phyloP scores from a whole-genome alignment of 2,888 invertebrate genomes.

The Epinotia bilunana region DNA sequence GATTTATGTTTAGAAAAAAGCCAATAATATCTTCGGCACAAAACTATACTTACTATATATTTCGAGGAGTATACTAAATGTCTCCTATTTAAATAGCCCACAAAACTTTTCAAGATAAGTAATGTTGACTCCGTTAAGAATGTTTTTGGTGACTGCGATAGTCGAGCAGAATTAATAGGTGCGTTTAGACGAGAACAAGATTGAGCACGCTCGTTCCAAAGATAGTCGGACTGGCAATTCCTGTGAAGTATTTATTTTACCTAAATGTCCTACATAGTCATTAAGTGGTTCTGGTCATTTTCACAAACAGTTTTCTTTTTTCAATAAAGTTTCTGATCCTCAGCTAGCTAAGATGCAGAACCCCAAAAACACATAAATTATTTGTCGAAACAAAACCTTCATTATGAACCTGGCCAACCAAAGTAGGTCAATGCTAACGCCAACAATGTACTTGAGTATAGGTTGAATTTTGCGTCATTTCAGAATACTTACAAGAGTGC shows the following conservation, averaged over 20 bases:
- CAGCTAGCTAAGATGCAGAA: not conserved
- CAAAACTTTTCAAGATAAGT: no score
- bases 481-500: conserved; percentile 19
- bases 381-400: conserved; percentile 15
- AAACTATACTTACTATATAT: no score
- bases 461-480: conserved; percentile 8
- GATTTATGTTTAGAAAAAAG: no score
- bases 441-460: not conserved
- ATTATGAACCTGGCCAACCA: conserved; percentile 6
- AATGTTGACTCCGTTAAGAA: not conserved
- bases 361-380: conserved; percentile 9
- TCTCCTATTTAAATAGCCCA: no score
- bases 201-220: not conserved
- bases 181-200: conserved; percentile 5
- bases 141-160: not conserved
- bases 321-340: not conserved
- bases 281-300: no score
- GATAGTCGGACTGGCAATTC: not conserved
- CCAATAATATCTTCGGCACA: no score
- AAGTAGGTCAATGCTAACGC: conserved; percentile 26
- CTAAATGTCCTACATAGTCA: not conserved
- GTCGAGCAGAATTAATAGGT: conserved; percentile 16
- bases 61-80: no score
- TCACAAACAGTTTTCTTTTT: not conserved
- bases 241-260: not conserved